Evolutionary conservation across 2,797 vertebrate genomes (phyloP).

Genomic region (Sciaenops ocellatus): DNA sequence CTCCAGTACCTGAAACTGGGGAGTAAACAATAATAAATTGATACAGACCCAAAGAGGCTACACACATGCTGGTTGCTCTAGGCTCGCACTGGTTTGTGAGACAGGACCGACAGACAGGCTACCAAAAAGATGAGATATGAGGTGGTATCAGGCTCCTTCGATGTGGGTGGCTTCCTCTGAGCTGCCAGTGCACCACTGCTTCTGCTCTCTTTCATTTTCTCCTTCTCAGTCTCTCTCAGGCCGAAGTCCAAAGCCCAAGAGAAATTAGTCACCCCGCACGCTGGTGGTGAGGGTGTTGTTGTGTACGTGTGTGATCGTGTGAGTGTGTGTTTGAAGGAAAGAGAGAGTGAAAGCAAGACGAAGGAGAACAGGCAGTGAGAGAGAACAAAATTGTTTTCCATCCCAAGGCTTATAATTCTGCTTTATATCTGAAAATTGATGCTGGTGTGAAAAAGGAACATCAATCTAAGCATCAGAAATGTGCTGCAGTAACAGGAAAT

Average conservation of each 20-base stretch:
- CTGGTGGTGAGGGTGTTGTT: slow-evolving; percentile 51
- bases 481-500: slow-evolving; percentile 44
- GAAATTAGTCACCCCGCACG: slow-evolving; percentile 83
- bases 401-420: slow-evolving; percentile 68
- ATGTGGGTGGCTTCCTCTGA: slow-evolving; percentile 73
- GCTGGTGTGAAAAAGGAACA: slow-evolving; percentile 43
- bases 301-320: slow-evolving; percentile 28
- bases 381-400: slow-evolving; percentile 71
- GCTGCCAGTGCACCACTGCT: slow-evolving; percentile 65
- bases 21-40: slow-evolving; percentile 71
- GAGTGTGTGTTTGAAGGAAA: slow-evolving; percentile 50
- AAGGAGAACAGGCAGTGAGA: slow-evolving; percentile 43
- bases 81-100: slow-evolving; percentile 51
- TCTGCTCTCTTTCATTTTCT: slow-evolving; percentile 76
- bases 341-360: slow-evolving; percentile 37
- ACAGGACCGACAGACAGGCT: slow-evolving; percentile 51
- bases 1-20: slow-evolving; percentile 61
- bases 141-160: slow-evolving; percentile 58
- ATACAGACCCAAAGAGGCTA: slow-evolving; percentile 48
- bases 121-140: slow-evolving; percentile 65
- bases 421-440: slow-evolving; percentile 76
- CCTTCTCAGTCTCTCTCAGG: slow-evolving; percentile 69
- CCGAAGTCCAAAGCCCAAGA: slow-evolving; percentile 81
- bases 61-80: slow-evolving; percentile 43
- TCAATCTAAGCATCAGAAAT: slow-evolving; percentile 60